These are phyloP conservation scores for Tenthredo scrophulariae DNA, from an alignment of 2,888 invertebrate genomes.

Conservation along the genomic window DNA sequence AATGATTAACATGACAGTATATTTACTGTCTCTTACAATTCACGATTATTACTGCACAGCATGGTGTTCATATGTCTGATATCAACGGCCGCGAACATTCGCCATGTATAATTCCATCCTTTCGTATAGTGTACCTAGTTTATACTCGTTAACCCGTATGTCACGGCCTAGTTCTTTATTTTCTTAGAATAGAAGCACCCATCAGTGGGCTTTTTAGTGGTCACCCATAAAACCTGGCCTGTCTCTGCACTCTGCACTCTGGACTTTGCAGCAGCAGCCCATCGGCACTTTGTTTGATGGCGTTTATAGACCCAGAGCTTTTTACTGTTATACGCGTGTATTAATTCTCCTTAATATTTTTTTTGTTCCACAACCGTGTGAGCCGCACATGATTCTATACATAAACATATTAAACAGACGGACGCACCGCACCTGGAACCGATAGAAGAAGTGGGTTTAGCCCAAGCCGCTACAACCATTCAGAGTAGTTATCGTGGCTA, in stretches of 20 bases:
- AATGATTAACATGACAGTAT: neutral
- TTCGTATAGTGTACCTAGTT: neutral
- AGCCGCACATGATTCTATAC: neutral
- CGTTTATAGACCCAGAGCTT: neutral
- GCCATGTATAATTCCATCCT: neutral
- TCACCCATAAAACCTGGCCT: neutral
- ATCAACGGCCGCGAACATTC: neutral
- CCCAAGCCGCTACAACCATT: conserved; percentile 62
- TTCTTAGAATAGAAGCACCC: conserved; percentile 35
- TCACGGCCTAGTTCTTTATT: conserved; percentile 33
- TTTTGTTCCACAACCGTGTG: neutral
- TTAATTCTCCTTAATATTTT: neutral
- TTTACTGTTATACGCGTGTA: neutral
- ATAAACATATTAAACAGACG: conserved; percentile 26
- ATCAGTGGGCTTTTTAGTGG: neutral
- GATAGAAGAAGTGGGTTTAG: conserved; percentile 56
- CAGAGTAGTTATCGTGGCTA: conserved; percentile 66
- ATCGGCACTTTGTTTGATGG: neutral
- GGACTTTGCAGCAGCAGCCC: neutral
- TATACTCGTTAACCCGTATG: conserved; percentile 30
- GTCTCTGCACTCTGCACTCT: neutral
- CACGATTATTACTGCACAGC: neutral
- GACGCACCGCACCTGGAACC: conserved; percentile 50
- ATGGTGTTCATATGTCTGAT: neutral
- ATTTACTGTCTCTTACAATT: neutral